Evolutionary conservation across 1,140 invertebrate genomes (phyloP).

Genomic region (Meloidogyne hapla): DNA sequence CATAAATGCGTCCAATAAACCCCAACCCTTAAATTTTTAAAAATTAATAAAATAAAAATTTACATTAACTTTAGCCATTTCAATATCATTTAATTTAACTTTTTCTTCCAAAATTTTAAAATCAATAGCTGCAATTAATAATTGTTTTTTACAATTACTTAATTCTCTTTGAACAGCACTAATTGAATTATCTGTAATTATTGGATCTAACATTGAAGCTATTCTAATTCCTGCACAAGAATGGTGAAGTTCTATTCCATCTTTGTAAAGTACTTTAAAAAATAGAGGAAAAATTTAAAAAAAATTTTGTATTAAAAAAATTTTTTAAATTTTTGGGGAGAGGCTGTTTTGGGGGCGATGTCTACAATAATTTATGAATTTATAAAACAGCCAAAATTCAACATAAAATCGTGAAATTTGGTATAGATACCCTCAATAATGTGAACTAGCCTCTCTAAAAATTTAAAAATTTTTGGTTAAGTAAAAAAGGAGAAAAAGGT

Average conservation of each 20-base stretch:
- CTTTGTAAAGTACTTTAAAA: conserved; percentile 33
- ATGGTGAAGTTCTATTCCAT: conserved; percentile 22
- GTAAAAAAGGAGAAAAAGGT: too few relatives aligned
- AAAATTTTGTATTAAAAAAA: neutral
- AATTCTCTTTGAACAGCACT: conserved; percentile 26
- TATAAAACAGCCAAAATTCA: too few relatives aligned
- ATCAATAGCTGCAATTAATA: conserved; percentile 12
- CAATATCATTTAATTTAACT: neutral
- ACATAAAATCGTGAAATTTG: too few relatives aligned
- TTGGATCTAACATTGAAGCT: conserved; percentile 7
- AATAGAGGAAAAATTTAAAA: neutral
- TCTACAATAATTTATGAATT: too few relatives aligned
- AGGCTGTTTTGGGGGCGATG: too few relatives aligned
- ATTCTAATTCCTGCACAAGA: conserved; percentile 30
- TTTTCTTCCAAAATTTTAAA: conserved; percentile 1
- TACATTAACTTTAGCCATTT: neutral
- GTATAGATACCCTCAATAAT: too few relatives aligned
- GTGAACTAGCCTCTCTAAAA: too few relatives aligned
- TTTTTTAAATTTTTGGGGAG: too few relatives aligned
- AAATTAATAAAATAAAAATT: neutral
- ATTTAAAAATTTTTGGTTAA: too few relatives aligned
- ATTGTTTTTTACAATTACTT: conserved; percentile 28
- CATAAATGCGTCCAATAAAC: too few relatives aligned
- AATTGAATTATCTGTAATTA: conserved; percentile 9
- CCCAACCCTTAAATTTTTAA: too few relatives aligned